These are phyloP conservation scores for Eclectus roratus DNA, from an alignment of 2,113 vertebrate genomes.

Conservation along the genomic window DNA sequence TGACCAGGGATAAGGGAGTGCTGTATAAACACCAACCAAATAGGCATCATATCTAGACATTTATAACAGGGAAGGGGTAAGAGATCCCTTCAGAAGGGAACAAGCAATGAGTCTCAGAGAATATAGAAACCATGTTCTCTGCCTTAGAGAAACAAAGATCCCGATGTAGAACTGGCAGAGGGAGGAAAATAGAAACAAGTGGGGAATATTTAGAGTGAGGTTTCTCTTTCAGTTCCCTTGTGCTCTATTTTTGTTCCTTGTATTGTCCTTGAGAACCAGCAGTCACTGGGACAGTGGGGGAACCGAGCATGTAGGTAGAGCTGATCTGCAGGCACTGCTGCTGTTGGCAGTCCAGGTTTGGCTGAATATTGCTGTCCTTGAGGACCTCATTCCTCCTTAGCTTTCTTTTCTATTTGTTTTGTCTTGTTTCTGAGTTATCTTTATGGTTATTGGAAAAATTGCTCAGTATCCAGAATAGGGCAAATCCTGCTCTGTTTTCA, in stretches of 20 bases:
- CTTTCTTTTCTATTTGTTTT: neutral
- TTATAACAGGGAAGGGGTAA: neutral
- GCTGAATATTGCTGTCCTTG: neutral
- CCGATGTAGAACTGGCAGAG: neutral
- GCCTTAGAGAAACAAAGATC: neutral
- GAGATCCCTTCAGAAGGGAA: neutral
- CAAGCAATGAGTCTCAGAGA: neutral
- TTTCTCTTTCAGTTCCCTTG: slow-evolving; percentile 58
- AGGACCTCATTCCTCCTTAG: neutral
- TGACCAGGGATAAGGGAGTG: neutral
- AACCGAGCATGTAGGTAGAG: neutral
- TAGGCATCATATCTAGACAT: neutral
- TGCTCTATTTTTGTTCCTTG: neutral
- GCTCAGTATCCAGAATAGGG: neutral
- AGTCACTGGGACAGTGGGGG: neutral
- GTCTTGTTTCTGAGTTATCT: neutral
- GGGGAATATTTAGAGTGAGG: slow-evolving; percentile 30
- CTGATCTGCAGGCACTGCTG: fast-evolving
- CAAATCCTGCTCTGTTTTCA: neutral
- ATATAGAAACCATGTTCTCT: neutral
- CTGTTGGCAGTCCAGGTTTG: neutral
- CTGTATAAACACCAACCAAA: neutral
- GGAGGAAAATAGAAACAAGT: slow-evolving; percentile 40
- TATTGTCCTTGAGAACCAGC: neutral
- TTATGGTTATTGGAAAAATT: neutral